Evolutionary conservation across 2,888 invertebrate species (phyloP).

Genomic region (Apamea anceps): DNA sequence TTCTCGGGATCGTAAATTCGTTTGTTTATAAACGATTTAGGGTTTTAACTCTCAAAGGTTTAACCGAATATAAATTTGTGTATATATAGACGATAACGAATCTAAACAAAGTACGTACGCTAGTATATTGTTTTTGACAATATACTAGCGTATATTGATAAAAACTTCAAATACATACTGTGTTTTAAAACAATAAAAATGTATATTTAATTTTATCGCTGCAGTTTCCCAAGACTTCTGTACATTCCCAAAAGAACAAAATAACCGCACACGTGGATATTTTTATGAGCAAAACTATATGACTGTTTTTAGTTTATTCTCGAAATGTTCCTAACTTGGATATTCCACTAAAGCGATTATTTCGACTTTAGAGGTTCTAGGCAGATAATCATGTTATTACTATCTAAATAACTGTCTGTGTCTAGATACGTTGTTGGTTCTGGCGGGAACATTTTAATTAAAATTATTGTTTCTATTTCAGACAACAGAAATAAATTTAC

Average conservation of each 20-base stretch:
- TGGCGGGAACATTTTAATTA: neutral
- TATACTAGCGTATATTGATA: neutral
- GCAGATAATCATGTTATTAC: constrained; percentile 30
- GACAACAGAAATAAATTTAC: neutral
- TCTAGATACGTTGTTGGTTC: neutral
- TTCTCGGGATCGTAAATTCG: constrained; percentile 11
- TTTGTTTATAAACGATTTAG: constrained; percentile 16
- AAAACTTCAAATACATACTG: neutral
- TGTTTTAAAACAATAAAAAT: neutral
- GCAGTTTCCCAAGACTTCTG: neutral
- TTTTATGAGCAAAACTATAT: constrained; percentile 32
- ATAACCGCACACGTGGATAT: constrained; percentile 27
- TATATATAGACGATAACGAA: neutral
- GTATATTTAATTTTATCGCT: neutral
- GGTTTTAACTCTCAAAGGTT: neutral
- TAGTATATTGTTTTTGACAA: too few relatives aligned
- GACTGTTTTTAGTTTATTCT: constrained; percentile 29
- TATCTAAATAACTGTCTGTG: constrained; percentile 12
- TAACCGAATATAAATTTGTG: neutral
- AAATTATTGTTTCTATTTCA: neutral
- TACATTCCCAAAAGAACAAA: constrained; percentile 23
- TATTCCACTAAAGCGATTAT: constrained; percentile 39
- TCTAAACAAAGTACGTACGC: neutral
- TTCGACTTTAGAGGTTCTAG: constrained; percentile 31
- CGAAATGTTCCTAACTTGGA: constrained; percentile 26